Conservation (phyloP, 2,888 invertebrate genomes). For the Sinopyrophorus schimmeli region DNA sequence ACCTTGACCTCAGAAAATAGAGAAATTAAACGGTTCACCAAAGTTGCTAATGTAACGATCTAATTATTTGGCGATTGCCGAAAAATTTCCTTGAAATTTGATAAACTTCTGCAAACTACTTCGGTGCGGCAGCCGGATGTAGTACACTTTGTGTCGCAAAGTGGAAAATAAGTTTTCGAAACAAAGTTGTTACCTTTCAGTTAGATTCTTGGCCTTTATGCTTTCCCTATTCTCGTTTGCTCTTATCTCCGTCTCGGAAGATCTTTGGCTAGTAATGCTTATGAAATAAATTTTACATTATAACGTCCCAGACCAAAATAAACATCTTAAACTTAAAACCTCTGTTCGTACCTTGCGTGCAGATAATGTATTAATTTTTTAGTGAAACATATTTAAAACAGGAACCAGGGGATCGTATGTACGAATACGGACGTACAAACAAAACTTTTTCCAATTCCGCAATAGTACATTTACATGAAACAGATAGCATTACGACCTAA, state of each 20-base stretch:
- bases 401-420: conserved; percentile 2
- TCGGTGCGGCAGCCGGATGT: too few species aligned
- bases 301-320: conserved; percentile 22
- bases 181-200: conserved; percentile 15
- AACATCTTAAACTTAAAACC: conserved; percentile 20
- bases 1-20: neutral
- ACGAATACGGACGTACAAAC: conserved; percentile 3
- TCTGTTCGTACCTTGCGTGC: conserved; percentile 14
- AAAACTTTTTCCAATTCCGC: conserved; percentile 9
- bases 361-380: conserved; percentile 19
- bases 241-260: conserved; percentile 23
- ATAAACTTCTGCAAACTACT: neutral
- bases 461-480: conserved; percentile 7
- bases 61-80: too few species aligned
- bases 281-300: conserved; percentile 24
- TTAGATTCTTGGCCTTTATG: conserved; percentile 15
- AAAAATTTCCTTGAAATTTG: neutral
- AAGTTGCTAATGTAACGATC: neutral
- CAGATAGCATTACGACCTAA: conserved; percentile 9
- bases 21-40: neutral
- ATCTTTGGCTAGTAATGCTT: conserved; percentile 24
- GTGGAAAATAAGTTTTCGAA: too few species aligned
- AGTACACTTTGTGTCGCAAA: too few species aligned
- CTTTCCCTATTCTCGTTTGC: conserved; percentile 15
- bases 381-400: conserved; percentile 14